phyloP scores from a whole-genome alignment of 2,113 vertebrate genomes.

The Oreochromis aureus region DNA sequence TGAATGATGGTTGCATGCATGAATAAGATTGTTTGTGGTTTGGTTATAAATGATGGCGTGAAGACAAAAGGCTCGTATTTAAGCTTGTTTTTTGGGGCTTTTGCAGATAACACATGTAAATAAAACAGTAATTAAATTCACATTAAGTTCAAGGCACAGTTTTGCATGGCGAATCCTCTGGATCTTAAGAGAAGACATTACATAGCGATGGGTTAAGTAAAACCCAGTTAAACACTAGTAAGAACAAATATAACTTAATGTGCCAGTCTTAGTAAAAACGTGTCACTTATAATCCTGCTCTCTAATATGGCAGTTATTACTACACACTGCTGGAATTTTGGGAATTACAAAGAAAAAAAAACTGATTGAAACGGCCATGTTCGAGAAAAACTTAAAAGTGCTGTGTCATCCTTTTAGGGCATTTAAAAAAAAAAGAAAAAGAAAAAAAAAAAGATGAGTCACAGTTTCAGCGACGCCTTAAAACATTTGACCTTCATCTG shows the following conservation, averaged over 20 bases:
- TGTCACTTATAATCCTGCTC: not conserved
- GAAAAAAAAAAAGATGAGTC: not conserved
- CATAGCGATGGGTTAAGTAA: not conserved
- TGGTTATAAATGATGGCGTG: not conserved
- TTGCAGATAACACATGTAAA: not conserved
- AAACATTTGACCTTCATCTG: conserved; percentile 7
- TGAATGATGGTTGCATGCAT: conserved; percentile 34
- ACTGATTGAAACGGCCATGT: not conserved
- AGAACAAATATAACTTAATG: not conserved
- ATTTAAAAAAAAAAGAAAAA: not conserved
- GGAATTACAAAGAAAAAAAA: not conserved
- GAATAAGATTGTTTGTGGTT: not conserved
- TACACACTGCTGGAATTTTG: not conserved
- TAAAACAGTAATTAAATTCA: not conserved
- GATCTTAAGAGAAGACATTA: not conserved
- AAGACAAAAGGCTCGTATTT: not conserved
- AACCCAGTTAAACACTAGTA: not conserved
- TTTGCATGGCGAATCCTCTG: not conserved
- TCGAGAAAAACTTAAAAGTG: not conserved
- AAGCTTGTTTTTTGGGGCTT: not conserved
- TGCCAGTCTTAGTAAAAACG: not conserved
- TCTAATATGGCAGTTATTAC: not conserved
- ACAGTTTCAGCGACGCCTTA: not conserved
- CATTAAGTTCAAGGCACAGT: not conserved
- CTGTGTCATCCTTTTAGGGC: not conserved